Base-by-base conservation (phyloP, 2,113 vertebrate genomes). In the Pterocles burchelli region DNA sequence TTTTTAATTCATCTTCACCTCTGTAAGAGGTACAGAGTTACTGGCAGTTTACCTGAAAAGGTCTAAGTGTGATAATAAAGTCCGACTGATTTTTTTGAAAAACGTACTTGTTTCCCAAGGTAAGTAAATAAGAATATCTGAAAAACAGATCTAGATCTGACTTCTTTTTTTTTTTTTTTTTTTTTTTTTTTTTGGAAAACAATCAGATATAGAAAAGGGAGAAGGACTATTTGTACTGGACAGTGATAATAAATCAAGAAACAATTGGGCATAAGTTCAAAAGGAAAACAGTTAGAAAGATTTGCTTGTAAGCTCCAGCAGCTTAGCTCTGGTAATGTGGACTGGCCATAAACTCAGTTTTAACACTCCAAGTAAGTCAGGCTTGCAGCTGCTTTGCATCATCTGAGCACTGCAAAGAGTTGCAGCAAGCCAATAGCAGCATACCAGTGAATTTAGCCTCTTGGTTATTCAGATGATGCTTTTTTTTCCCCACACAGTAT, bases 331-430 rank as follows among this genome's bases (percentile, higher is more conserved):
- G n/a, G 20, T 63, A 41, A 43, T 19, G 51, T 12, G 1, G 17
- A 43, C 85, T 90, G 68, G 43, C 82, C 25, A 25, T 48, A 71
- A 86, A 51, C 48, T 58, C 72, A 13, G 46, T 62, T 90, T 73
- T 80, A 90, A 49, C 46, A 29, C 31, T 57, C 7, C 28, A 10
- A 21, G 17, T 34, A 22, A 49, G 41, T 52, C 43, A 80, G 43
- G 4, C 21, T 86, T 84, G 65, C 72, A 89, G 88, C 90, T 92
- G 68, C 51, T 81, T 71, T 67, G 59, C 46, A 14, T 88, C 52
- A 48, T 24, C 13, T 4, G 22, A 38, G n/a, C 0, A 0, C n/a
- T 46, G 41, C 33, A 51, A 49, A 38, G 43, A 34, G 28, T 49
- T 90, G 71, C 52, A 71, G 43, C 11, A 55, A 78, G 49, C 24